phyloP scores from a whole-genome alignment of 2,888 invertebrate genomes.

The Phanerotoma sp. region DNA sequence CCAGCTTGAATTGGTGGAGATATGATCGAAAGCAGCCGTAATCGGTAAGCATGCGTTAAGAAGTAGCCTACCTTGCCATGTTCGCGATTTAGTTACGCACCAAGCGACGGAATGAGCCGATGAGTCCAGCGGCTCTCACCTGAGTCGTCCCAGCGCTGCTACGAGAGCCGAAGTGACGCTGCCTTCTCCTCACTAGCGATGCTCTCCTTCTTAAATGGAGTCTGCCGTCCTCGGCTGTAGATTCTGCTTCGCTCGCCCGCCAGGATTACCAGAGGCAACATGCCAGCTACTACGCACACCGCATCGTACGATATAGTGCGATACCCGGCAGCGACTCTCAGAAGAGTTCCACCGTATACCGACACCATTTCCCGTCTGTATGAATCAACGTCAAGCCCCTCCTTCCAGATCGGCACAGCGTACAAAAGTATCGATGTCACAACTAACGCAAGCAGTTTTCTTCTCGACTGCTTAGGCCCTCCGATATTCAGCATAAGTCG shows the following conservation, averaged over 20 bases:
- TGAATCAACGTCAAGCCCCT: neutral
- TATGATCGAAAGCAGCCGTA: slow-evolving; percentile 18
- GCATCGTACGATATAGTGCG: slow-evolving; percentile 24
- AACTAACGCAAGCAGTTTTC: slow-evolving; percentile 27
- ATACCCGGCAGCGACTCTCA: slow-evolving; percentile 19
- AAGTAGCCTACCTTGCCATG: slow-evolving; percentile 17
- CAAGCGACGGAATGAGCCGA: slow-evolving; percentile 10
- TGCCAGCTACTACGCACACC: slow-evolving; percentile 24
- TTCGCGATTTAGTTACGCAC: slow-evolving; percentile 3
- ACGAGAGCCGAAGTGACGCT: slow-evolving; percentile 6
- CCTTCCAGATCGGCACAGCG: neutral
- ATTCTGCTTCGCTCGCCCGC: slow-evolving; percentile 18
- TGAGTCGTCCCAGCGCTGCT: slow-evolving; percentile 15
- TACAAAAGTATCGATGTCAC: neutral
- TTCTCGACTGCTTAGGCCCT: slow-evolving; percentile 27
- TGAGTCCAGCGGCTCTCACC: slow-evolving; percentile 23
- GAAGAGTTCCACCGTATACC: slow-evolving; percentile 7
- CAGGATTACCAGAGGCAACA: slow-evolving; percentile 22
- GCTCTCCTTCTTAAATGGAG: neutral
- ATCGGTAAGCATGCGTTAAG: slow-evolving; percentile 19
- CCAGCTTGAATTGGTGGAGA: too few relatives aligned
- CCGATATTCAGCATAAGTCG: slow-evolving; percentile 34
- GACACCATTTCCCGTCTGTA: slow-evolving; percentile 11
- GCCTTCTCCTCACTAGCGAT: neutral
- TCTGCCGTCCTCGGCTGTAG: slow-evolving; percentile 2